Evolutionary conservation across 1,140 invertebrate species (phyloP).

Genomic region (Phenacoccus solenopsis): DNA sequence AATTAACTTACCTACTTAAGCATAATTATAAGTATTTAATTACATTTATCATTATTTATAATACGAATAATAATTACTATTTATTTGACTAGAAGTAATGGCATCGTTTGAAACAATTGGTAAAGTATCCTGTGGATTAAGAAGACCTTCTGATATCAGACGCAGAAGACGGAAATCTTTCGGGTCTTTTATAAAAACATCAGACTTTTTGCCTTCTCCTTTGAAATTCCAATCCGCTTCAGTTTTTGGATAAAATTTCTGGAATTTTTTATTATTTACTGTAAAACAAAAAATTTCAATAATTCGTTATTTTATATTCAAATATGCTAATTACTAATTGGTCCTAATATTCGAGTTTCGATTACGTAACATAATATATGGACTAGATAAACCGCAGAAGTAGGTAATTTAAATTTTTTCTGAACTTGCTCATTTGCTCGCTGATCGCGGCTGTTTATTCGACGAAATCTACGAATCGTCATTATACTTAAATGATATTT

Average conservation of each 20-base stretch:
- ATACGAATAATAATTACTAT: background rate
- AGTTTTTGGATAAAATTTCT: slow-evolving; percentile 4
- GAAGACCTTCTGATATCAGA: slow-evolving; percentile 8
- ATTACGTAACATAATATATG: no score
- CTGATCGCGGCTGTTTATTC: no score
- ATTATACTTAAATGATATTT: background rate
- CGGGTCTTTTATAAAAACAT: background rate
- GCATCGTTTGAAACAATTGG: slow-evolving; percentile 3
- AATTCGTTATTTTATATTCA: no score
- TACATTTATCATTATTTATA: no score
- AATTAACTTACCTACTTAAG: no score
- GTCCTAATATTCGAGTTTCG: no score
- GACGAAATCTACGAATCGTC: background rate
- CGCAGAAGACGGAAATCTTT: background rate
- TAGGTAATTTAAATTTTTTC: no score
- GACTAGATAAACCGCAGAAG: no score
- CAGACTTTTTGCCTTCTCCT: slow-evolving; percentile 2
- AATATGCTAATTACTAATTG: no score
- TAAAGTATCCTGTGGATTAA: slow-evolving; percentile 7
- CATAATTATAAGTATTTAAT: no score
- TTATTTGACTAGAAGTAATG: slow-evolving; percentile 11
- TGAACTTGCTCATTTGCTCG: no score
- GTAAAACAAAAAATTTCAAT: background rate
- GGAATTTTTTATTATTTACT: background rate
- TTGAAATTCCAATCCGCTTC: background rate